These are phyloP conservation scores for Ladona fulva DNA, from an alignment of 1,140 invertebrate species.

Conservation along the genomic window DNA sequence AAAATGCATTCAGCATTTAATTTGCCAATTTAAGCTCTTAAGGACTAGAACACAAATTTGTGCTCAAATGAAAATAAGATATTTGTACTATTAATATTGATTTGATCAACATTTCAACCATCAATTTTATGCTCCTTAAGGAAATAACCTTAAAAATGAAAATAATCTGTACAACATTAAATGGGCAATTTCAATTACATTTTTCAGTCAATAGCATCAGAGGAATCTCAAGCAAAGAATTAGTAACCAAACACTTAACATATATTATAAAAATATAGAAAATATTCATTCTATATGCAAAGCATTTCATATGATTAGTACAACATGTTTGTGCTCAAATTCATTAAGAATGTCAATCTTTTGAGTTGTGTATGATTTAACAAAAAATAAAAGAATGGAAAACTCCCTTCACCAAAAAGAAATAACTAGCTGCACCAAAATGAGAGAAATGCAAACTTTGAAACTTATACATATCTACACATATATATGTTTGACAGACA, in stretches of 20 bases:
- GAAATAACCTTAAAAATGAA: neutral
- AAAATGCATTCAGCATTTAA: neutral
- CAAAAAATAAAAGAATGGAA: neutral
- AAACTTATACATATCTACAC: neutral
- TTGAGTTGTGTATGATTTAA: neutral
- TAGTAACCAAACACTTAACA: neutral
- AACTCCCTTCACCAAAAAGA: neutral
- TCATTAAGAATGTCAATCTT: neutral
- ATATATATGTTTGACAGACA: too few species aligned
- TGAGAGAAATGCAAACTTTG: neutral
- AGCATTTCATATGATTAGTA: neutral
- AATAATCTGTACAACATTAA: neutral
- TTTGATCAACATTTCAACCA: neutral
- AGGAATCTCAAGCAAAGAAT: slow-evolving; percentile 6
- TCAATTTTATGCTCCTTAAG: neutral
- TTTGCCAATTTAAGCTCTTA: neutral
- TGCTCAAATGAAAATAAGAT: neutral
- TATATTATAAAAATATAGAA: slow-evolving; percentile 5
- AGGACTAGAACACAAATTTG: neutral
- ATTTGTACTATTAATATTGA: slow-evolving; percentile 3
- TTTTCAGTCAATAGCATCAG: neutral
- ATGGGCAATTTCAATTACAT: neutral
- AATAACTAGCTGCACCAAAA: neutral
- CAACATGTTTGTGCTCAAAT: neutral
- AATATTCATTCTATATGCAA: neutral